A percentile compares a stretch with the other conserved stretches of the same genome.
phyloP scores from a whole-genome alignment of 2,113 vertebrate genomes.

The Cynocephalus volans region DNA sequence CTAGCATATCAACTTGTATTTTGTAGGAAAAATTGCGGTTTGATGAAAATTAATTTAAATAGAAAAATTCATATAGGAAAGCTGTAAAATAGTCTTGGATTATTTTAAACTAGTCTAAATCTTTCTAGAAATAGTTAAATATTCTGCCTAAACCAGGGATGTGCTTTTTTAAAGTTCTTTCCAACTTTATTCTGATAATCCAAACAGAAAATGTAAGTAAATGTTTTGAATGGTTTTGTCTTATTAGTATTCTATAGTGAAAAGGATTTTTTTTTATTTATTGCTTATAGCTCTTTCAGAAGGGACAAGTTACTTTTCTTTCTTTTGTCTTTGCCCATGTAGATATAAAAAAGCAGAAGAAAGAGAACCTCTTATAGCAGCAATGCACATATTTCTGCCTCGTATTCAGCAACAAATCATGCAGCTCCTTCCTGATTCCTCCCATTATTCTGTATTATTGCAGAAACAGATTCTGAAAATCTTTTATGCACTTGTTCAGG shows the following conservation, averaged over 20 bases:
- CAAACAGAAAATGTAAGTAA: background rate
- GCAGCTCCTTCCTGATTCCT: constrained; percentile 94
- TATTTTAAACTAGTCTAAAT: background rate
- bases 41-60: constrained; percentile 46
- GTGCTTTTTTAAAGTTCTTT: background rate
- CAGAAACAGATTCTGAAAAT: constrained; percentile 99
- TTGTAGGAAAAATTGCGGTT: constrained; percentile 45
- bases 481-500: constrained; percentile 98
- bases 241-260: constrained; percentile 1
- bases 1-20: constrained; percentile 29
- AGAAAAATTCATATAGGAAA: constrained; percentile 40
- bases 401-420: constrained; percentile 96
- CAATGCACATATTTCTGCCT: constrained; percentile 98
- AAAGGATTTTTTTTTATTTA: background rate
- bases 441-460: constrained; percentile 96
- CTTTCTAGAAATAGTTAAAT: constrained; percentile 35
- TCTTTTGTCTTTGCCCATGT: constrained; percentile 77
- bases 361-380: constrained; percentile 95
- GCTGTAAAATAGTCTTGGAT: background rate
- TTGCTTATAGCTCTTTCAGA: background rate
- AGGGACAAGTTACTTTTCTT: constrained; percentile 19
- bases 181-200: background rate
- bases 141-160: background rate
- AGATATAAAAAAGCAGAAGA: constrained; percentile 98
- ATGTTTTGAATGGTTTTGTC: background rate